phyloP scores from a whole-genome alignment of 2,113 vertebrate genomes.

The Stegastes partitus region DNA sequence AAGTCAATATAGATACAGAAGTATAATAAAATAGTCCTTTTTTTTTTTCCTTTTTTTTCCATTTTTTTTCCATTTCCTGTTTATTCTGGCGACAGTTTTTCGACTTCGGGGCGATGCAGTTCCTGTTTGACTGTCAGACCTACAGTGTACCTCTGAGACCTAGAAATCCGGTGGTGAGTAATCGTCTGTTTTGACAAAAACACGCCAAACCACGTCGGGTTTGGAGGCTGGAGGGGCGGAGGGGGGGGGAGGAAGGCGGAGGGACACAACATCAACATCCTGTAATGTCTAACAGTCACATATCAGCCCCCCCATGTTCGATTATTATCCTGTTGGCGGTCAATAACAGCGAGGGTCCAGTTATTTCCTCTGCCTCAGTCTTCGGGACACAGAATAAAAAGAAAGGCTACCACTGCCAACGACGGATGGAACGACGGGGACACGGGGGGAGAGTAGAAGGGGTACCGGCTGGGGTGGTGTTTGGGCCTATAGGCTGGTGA shows the following conservation, averaged over 20 bases:
- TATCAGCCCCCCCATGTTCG: slow-evolving; percentile 22
- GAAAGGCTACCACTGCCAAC: slow-evolving; percentile 88
- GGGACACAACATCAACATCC: slow-evolving; percentile 75
- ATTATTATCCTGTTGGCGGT: slow-evolving; percentile 55
- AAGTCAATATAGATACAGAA: slow-evolving; percentile 89
- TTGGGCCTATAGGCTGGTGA: slow-evolving; percentile 95
- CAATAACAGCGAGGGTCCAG: slow-evolving; percentile 80
- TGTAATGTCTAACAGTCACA: slow-evolving; percentile 63
- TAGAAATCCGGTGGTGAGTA: slow-evolving; percentile 77
- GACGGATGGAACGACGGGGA: slow-evolving; percentile 84
- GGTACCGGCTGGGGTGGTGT: slow-evolving; percentile 42
- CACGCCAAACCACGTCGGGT: slow-evolving; percentile 62
- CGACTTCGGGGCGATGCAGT: slow-evolving; percentile 83
- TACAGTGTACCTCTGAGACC: slow-evolving; percentile 79
- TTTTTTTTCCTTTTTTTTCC: slow-evolving; percentile 58
- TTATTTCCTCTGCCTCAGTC: slow-evolving; percentile 60
- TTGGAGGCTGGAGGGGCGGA: slow-evolving; percentile 1
- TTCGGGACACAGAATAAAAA: slow-evolving; percentile 86
- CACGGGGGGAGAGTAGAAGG: slow-evolving; percentile 32
- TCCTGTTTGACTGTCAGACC: slow-evolving; percentile 85
- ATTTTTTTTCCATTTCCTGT: no score
- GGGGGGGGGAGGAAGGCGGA: neutral
- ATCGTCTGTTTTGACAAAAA: slow-evolving; percentile 84
- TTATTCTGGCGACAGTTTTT: slow-evolving; percentile 62
- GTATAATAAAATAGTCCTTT: slow-evolving; percentile 89